Evolutionary conservation across 2,113 vertebrate species (phyloP).

Genomic region (Ibidorhyncha struthersii): DNA sequence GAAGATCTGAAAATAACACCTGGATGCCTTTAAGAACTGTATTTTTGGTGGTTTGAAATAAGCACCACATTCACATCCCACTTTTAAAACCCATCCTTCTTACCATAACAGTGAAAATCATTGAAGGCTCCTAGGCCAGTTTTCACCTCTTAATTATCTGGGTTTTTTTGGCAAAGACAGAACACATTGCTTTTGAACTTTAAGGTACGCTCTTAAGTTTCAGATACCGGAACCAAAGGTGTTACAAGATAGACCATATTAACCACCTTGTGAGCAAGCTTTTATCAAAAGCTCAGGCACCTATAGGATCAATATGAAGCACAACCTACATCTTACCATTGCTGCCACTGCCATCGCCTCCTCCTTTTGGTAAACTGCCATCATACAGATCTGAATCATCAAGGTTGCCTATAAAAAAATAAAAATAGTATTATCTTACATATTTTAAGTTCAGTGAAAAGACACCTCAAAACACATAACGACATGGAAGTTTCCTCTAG

Average conservation of each 20-base stretch:
- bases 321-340: conserved; percentile 12
- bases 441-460: not conserved
- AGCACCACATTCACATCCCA: not conserved
- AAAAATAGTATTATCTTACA: not conserved
- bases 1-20: not conserved
- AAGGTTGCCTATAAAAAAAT: not conserved
- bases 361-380: not conserved
- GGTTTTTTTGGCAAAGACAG: accelerated
- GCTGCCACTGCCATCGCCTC: not conserved
- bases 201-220: not conserved
- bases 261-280: not conserved
- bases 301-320: not conserved
- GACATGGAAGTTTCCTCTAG: not conserved
- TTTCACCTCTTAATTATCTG: not conserved
- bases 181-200: not conserved
- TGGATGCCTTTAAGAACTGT: not conserved
- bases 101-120: not conserved
- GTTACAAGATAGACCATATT: not conserved
- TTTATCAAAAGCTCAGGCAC: not conserved
- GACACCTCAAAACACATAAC: not conserved
- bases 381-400: conserved; percentile 8
- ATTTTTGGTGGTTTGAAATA: not conserved
- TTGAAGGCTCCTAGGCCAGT: not conserved
- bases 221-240: not conserved
- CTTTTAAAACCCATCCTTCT: not conserved